Conservation (phyloP, 1,140 invertebrate genomes). For the Penaeus chinensis region DNA sequence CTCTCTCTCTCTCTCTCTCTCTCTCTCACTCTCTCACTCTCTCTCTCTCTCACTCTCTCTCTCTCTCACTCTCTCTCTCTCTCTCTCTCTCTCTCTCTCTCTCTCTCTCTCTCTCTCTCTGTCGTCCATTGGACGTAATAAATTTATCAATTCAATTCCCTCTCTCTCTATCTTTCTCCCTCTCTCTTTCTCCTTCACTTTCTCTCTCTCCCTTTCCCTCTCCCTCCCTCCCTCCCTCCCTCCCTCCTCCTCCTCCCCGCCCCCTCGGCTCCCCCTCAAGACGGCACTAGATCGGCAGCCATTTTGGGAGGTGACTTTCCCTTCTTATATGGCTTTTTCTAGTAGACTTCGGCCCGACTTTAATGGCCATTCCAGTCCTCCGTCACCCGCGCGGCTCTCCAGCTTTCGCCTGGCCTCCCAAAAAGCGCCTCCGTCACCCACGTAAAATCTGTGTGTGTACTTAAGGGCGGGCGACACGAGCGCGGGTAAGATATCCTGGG, state of each 20-base stretch:
- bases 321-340: constrained; percentile 33
- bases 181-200: constrained; percentile 13
- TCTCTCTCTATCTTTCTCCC: neutral
- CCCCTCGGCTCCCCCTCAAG: neutral
- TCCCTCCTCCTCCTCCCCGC: neutral
- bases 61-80: no score
- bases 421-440: constrained; percentile 9
- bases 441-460: neutral
- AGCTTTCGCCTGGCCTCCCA: neutral
- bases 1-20: no score
- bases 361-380: constrained; percentile 26
- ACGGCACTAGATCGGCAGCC: constrained; percentile 39
- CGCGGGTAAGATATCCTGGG: constrained; percentile 35
- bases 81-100: no score
- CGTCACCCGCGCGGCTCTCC: constrained; percentile 9
- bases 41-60: no score
- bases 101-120: no score
- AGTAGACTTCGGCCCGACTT: constrained; percentile 36
- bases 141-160: neutral
- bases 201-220: constrained; percentile 14
- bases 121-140: no score
- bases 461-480: neutral
- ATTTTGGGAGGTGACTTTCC: constrained; percentile 38
- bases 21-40: no score
- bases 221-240: neutral